A percentile compares a stretch with the other conserved stretches of the same genome.
Evolutionary conservation across 2,797 vertebrate genomes (phyloP).

Genomic region (Sebastes hubbsi): DNA sequence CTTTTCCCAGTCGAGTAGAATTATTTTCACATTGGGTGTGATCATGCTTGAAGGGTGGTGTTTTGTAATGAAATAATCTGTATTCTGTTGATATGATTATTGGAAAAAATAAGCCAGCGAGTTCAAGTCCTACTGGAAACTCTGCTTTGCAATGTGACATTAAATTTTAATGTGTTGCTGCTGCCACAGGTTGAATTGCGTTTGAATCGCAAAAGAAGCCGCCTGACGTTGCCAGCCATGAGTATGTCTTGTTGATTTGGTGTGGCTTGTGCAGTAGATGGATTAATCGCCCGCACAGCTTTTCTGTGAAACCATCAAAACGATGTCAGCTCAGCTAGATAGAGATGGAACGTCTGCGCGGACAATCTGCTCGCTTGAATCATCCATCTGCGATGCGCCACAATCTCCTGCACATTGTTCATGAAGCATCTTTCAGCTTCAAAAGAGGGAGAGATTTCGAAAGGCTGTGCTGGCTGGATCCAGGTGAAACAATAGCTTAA

Average conservation of each 20-base stretch:
- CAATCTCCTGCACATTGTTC: slow-evolving; percentile 61
- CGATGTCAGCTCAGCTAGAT: slow-evolving; percentile 60
- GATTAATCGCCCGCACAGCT: slow-evolving; percentile 56
- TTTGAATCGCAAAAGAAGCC: slow-evolving; percentile 39
- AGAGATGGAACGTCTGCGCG: slow-evolving; percentile 54
- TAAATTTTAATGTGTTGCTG: slow-evolving; percentile 33
- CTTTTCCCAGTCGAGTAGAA: slow-evolving; percentile 17
- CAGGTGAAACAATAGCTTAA: slow-evolving; percentile 76
- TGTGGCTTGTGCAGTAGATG: slow-evolving; percentile 36
- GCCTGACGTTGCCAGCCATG: slow-evolving; percentile 12
- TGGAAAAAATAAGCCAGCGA: not conserved
- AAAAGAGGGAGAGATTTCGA: slow-evolving; percentile 24
- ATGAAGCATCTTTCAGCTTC: slow-evolving; percentile 43
- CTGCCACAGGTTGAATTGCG: slow-evolving; percentile 49
- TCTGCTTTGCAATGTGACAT: slow-evolving; percentile 20
- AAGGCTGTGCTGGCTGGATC: slow-evolving; percentile 40
- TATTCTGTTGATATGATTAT: slow-evolving; percentile 34
- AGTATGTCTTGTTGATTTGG: slow-evolving; percentile 53
- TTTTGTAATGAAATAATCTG: slow-evolving; percentile 35
- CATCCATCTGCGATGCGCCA: slow-evolving; percentile 52
- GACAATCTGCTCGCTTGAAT: slow-evolving; percentile 62
- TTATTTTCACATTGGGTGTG: slow-evolving; percentile 14
- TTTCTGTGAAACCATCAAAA: slow-evolving; percentile 67
- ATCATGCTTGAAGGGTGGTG: slow-evolving; percentile 20
- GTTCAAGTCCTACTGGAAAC: slow-evolving; percentile 13